Evolutionary conservation across 2,113 vertebrate species (phyloP), one percentile per base, ranked within the genome.

Genomic region (Ovis canadensis): DNA sequence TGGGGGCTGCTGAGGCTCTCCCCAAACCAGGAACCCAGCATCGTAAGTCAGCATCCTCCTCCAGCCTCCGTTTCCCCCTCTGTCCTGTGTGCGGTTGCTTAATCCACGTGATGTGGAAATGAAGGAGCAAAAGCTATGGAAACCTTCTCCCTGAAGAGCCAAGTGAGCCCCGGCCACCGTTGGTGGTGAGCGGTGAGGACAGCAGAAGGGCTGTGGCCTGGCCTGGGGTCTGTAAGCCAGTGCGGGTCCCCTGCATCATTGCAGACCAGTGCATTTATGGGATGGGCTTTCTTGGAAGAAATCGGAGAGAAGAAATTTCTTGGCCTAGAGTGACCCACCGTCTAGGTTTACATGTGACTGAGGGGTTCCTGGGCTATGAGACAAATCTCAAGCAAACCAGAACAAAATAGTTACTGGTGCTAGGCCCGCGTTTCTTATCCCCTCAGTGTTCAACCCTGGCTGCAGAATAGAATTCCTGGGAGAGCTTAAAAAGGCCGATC

Each of bases 11-110:
- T 74, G n/a, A 23, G 67, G 59, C 12, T 55, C 55, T 50, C 7
- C 64, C 17, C 17, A 59, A 7, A 6, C 25, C 64, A 62, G 1
- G 27, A 29, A 85, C 55, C 50, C 90, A 15, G 81, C 36, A 43
- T 27, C 3, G 2, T 27, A 23, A 25, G 12, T 77, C 71, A 77
- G 40, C 7, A 11, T 16, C 16, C 14, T 82, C 19, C 40, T 29
- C 23, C 17, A 54, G 6, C 83, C 48, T 82, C 91, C 15, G 29
- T 64, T 77, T 71, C 45, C 74, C 43, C 62, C n/a, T 54, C 80
- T 19, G 13, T 31, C 14, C 25, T 15, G 3, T 29, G 1, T 2
- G 16, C 1, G 4, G 14, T 19, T n/a, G 13, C 60, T 60, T 55
- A 23, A 87, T 84, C 23, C 40, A 27, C 7, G 5, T 7, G 27